Base-by-base conservation (phyloP, 2,888 invertebrate species). In the Coelinius sp. region DNA sequence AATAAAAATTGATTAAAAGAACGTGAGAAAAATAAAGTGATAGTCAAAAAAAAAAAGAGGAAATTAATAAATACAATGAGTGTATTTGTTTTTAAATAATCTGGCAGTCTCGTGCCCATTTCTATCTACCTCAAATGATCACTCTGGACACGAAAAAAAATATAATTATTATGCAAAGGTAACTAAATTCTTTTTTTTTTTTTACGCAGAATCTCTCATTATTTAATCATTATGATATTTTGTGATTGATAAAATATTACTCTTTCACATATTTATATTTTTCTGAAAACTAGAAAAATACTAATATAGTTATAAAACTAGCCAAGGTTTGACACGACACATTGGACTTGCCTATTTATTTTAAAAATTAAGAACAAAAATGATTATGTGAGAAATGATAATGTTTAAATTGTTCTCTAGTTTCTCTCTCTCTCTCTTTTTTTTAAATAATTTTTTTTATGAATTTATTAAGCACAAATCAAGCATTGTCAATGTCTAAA, bases 221-320 rank as follows among this genome's bases (percentile, higher is more conserved):
- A 53, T 53, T n/a, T 31, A 27, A 31, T 59, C 17, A 20, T 20
- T n/a, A 59, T 59, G 59, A 14, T 31, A 38, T n/a, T 38, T 63
- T 63, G 17, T 35, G 31, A 41, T 63, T 63, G 63, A 63, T 63
- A 63, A 63, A 63, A 63, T 63, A 63, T 38, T 41, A 25, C 41
- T 24, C 41, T 41, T 38, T n/a, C 41, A 22, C 24, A 35, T 35
- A 53, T 24, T 31, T 49, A 66, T 52, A 49, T 52, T 66, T 6
- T 10, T 41, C 17, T 41, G 52, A 38, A 67, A 67, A 53, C 53
- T 67, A 38, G 38, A 67, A 53, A 53, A 67, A 38, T 38, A 53
- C 67, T 67, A 67, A 67, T 67, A 67, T 52, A 52, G 38, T 53
- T 53, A 67, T 53, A 67, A 67, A 67, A 67, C 53, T 53, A 67